Evolutionary conservation across 2,797 vertebrate species (phyloP), one percentile per base, ranked within the genome.

Genomic region (Denticeps clupeoides): DNA sequence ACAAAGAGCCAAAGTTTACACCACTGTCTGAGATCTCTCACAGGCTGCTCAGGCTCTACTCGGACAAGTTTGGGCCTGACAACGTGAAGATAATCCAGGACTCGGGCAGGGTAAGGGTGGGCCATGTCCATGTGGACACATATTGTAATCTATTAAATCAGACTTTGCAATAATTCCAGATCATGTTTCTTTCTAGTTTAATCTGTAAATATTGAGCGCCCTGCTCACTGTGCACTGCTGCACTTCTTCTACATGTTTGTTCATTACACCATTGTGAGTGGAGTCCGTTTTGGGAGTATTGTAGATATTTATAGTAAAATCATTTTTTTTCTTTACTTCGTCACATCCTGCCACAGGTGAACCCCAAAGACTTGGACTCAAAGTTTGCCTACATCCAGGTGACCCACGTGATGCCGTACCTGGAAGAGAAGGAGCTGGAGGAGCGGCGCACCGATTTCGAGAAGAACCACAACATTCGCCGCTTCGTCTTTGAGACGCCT

Each of bases 21-120:
- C 90, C 91, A 7, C 85, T 99, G 29, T 94, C 95, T 0, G 95
- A 98, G 78, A 90, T 99, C 57, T 97, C 93, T 42, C 95, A 99
- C 70, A 81, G 95, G 45, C 87, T 99, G 26, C 83, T 93, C 27
- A 97, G 94, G 55, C 89, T 99, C 37, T 99, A 99, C 74, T 97
- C 93, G 0, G 91, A 97, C 75, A 99, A 99, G 77, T 99, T 98
- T 58, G 94, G 94, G 55, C 82, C 87, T 46, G 93, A 99, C 81
- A 98, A 99, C 45, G 95, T 99, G 50, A 96, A 90, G 81, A 98
- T 99, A 82, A 98, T 99, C 50, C 94, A 98, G 62, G 94, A 99
- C 79, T 97, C 93, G 42, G 89, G 93, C 49, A 93, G 72, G 87
- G 94, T 98, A 80, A 43, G 77, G 4, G 15, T 35, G 13, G 10